These are phyloP conservation scores for Blomia tropicalis DNA, from an alignment of 2,888 invertebrate species.

Conservation along the genomic window DNA sequence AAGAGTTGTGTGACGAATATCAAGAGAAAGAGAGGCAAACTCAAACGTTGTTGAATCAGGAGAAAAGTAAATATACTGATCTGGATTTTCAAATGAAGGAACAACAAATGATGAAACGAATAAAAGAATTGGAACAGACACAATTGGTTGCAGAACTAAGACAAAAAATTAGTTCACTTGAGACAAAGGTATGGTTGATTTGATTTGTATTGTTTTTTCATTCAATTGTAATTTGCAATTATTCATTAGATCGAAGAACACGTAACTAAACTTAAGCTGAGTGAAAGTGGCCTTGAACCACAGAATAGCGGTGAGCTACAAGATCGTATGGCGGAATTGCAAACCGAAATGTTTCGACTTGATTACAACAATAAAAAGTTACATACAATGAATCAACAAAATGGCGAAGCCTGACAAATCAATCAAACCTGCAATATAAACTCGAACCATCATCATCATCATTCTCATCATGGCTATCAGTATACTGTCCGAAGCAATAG, in stretches of 20 bases:
- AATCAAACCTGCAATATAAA: neutral
- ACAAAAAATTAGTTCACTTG: constrained; percentile 79
- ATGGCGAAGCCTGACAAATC: neutral
- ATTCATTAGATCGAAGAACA: constrained; percentile 75
- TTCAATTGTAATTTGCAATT: constrained; percentile 1
- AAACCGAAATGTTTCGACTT: constrained; percentile 48
- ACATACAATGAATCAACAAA: constrained; percentile 19
- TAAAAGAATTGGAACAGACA: constrained; percentile 83
- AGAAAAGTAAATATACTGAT: constrained; percentile 58
- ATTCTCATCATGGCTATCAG: neutral
- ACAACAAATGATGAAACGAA: constrained; percentile 78
- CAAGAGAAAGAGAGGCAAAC: constrained; percentile 57
- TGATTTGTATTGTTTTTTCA: neutral
- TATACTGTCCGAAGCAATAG: neutral
- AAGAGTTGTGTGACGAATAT: constrained; percentile 59
- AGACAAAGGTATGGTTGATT: constrained; percentile 56
- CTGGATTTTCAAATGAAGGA: constrained; percentile 55
- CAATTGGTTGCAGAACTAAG: constrained; percentile 82
- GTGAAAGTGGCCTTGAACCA: constrained; percentile 47
- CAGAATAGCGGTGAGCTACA: constrained; percentile 62
- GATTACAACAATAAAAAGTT: constrained; percentile 21
- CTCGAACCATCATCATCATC: neutral
- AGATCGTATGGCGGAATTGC: constrained; percentile 76
- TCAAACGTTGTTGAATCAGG: constrained; percentile 59
- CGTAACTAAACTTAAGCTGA: constrained; percentile 74